These are phyloP conservation scores for Heteropelma amictum DNA, from an alignment of 2,888 invertebrate species.

Conservation along the genomic window DNA sequence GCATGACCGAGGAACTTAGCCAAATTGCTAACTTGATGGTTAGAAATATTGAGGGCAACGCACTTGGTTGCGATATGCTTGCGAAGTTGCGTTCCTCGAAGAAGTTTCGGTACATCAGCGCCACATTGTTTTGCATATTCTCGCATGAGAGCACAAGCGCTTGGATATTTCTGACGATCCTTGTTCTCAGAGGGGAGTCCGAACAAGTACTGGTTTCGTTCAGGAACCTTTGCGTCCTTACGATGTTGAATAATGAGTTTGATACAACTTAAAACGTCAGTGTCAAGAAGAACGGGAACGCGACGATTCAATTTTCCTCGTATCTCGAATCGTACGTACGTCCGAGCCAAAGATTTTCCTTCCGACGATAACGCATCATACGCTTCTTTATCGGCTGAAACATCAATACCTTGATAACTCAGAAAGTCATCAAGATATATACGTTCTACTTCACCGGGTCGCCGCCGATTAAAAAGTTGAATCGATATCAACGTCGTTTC, in stretches of 20 bases:
- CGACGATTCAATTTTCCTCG: neutral
- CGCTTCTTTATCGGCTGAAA: conserved; percentile 11
- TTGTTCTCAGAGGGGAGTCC: conserved; percentile 26
- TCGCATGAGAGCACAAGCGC: conserved; percentile 24
- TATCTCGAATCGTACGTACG: neutral
- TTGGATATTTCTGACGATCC: conserved; percentile 19
- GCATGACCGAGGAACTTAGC: conserved; percentile 47
- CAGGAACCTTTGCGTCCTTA: neutral
- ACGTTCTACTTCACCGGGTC: conserved; percentile 55
- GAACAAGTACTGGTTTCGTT: conserved; percentile 21
- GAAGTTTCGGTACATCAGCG: conserved; percentile 30
- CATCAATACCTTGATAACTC: conserved; percentile 17
- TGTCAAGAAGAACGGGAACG: neutral
- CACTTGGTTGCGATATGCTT: conserved; percentile 45
- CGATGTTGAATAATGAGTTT: neutral
- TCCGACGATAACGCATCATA: neutral
- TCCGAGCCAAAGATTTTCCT: neutral
- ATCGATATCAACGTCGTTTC: conserved; percentile 19
- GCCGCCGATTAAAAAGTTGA: conserved; percentile 57
- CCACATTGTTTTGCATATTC: conserved; percentile 24
- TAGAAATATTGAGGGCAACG: conserved; percentile 32
- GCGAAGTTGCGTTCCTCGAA: conserved; percentile 28
- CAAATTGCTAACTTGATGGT: conserved; percentile 31
- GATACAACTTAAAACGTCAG: neutral
- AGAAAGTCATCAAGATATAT: conserved; percentile 42